phyloP scores from a whole-genome alignment of 1,140 invertebrate genomes.

The Papilio helenus region DNA sequence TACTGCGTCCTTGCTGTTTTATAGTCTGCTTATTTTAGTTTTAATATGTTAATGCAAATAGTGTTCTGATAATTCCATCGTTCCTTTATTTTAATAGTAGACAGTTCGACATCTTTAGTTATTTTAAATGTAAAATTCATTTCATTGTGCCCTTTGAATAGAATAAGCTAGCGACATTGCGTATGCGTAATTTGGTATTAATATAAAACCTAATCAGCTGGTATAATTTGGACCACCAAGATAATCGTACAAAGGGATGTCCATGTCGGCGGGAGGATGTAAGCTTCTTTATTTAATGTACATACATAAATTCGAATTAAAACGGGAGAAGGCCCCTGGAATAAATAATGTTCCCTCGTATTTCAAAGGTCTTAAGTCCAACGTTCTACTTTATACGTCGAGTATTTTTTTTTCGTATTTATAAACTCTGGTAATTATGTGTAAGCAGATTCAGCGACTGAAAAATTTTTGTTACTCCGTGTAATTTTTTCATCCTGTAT shows the following conservation, averaged over 20 bases:
- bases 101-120: too few relatives aligned
- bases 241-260: conserved; percentile 48
- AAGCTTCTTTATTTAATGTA: conserved; percentile 73
- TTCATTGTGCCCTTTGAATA: background rate
- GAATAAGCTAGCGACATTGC: background rate
- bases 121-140: background rate
- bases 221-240: conserved; percentile 2
- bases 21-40: background rate
- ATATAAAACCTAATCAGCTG: background rate
- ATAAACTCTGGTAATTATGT: conserved; percentile 74
- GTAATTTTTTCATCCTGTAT: conserved; percentile 46
- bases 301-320: conserved; percentile 78
- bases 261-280: conserved; percentile 54
- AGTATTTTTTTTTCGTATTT: conserved; percentile 72
- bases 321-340: conserved; percentile 67
- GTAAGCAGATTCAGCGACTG: conserved; percentile 55
- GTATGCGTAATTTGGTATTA: background rate
- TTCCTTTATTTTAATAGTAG: background rate
- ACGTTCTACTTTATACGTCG: conserved; percentile 65
- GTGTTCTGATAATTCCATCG: background rate
- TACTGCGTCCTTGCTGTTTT: background rate
- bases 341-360: conserved; percentile 76
- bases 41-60: background rate
- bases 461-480: conserved; percentile 47
- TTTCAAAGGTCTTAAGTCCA: conserved; percentile 76